These are phyloP conservation scores for Laticauda colubrina DNA, from an alignment of 2,113 vertebrate genomes.

Conservation along the genomic window DNA sequence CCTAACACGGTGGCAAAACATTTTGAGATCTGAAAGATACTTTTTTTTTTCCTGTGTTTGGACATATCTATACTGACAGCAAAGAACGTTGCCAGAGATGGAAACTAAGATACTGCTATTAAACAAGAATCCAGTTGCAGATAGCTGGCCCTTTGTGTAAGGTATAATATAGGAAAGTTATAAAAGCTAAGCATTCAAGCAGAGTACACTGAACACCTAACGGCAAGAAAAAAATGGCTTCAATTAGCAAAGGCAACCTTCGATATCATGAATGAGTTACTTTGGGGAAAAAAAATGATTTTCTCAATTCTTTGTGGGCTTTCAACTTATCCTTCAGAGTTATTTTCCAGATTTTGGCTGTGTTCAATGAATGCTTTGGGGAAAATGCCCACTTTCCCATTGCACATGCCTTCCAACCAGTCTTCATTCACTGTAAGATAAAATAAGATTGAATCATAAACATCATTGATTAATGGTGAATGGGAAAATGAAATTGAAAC, in stretches of 20 bases:
- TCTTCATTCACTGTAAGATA: constrained; percentile 84
- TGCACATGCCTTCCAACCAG: constrained; percentile 89
- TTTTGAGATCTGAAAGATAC: not conserved
- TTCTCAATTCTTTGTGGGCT: not conserved
- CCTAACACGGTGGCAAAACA: not conserved
- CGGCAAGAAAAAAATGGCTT: not conserved
- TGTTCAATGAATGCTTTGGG: constrained; percentile 79
- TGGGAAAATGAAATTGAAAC: not conserved
- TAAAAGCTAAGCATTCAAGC: not conserved
- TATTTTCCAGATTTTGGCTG: not conserved
- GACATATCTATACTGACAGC: not conserved
- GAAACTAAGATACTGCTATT: not conserved
- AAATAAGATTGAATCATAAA: not conserved
- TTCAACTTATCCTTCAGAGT: not conserved
- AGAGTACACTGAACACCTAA: not conserved
- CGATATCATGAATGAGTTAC: not conserved
- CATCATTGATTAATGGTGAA: not conserved
- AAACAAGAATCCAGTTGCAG: not conserved
- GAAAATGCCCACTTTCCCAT: constrained; percentile 88
- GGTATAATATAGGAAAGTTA: not conserved
- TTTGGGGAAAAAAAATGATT: not conserved
- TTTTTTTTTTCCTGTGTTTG: not conserved
- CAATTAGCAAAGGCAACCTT: not conserved
- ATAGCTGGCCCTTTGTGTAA: not conserved
- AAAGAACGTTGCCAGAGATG: not conserved